A percentile compares a stretch with the other conserved stretches of the same genome.
These are phyloP conservation scores for Diploptera punctata DNA, from an alignment of 2,888 invertebrate genomes.

Conservation along the genomic window DNA sequence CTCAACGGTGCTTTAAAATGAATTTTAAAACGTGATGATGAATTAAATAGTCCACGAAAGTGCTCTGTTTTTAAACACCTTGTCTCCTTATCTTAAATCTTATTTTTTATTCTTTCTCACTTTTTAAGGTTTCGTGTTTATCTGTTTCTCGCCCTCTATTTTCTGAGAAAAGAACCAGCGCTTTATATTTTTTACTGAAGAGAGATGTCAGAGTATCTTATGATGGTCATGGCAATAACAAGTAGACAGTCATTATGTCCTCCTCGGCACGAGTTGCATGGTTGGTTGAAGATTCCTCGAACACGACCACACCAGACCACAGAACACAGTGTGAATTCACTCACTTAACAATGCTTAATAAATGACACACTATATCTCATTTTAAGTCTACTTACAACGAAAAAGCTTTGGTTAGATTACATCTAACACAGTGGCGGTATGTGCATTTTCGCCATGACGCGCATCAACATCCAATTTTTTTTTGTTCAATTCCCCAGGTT, in stretches of 20 bases:
- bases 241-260: background rate
- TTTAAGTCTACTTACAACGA: too few species aligned
- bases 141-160: background rate
- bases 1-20: too few species aligned
- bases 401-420: too few species aligned
- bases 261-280: background rate
- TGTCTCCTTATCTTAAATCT: background rate
- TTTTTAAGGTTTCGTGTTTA: background rate
- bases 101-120: background rate
- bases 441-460: too few species aligned
- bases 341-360: too few species aligned
- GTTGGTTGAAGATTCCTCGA: slow-evolving; percentile 6
- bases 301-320: background rate
- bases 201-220: too few species aligned
- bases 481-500: too few species aligned
- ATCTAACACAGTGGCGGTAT: too few species aligned
- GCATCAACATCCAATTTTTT: too few species aligned
- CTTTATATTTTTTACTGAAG: background rate
- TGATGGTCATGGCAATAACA: background rate
- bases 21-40: too few species aligned
- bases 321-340: background rate
- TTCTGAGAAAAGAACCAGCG: background rate
- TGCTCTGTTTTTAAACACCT: background rate
- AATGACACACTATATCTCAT: too few species aligned
- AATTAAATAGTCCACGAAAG: too few species aligned